phyloP scores from a whole-genome alignment of 1,140 invertebrate genomes.

The Meloidogyne floridensis region DNA sequence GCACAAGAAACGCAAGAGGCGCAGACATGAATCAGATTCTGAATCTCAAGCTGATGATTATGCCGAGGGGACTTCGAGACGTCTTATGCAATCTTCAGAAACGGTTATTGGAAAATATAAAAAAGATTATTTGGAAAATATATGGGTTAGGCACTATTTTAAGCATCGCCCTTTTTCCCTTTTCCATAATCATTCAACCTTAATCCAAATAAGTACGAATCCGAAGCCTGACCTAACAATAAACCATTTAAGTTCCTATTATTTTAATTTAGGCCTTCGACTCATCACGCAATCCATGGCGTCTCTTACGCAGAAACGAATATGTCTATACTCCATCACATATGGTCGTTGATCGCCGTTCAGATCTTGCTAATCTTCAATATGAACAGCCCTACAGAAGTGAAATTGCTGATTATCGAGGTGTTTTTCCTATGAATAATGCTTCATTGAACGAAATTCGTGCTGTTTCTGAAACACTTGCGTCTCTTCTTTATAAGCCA shows the following conservation, averaged over 20 bases:
- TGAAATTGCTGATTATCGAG: neutral
- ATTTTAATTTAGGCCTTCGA: neutral
- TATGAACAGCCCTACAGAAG: slow-evolving; percentile 8
- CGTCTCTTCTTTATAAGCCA: neutral
- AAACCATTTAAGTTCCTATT: too few species aligned
- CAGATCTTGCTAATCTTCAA: neutral
- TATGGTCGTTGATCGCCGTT: slow-evolving; percentile 10
- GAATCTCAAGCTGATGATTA: slow-evolving; percentile 1
- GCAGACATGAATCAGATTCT: neutral
- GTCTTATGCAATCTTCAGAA: neutral
- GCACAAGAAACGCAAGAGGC: neutral
- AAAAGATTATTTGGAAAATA: too few species aligned
- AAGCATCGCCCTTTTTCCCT: too few species aligned
- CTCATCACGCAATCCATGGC: slow-evolving; percentile 17
- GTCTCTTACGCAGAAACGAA: slow-evolving; percentile 19
- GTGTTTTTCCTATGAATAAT: neutral
- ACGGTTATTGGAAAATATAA: neutral
- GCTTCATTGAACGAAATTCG: neutral
- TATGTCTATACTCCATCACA: slow-evolving; percentile 6
- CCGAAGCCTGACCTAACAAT: too few species aligned
- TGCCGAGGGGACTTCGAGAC: neutral
- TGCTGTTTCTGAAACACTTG: neutral
- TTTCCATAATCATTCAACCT: too few species aligned
- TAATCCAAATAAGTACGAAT: too few species aligned
- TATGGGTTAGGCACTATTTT: too few species aligned